These are phyloP conservation scores for Catharus bicknelli DNA, from an alignment of 2,113 vertebrate species.

Conservation along the genomic window DNA sequence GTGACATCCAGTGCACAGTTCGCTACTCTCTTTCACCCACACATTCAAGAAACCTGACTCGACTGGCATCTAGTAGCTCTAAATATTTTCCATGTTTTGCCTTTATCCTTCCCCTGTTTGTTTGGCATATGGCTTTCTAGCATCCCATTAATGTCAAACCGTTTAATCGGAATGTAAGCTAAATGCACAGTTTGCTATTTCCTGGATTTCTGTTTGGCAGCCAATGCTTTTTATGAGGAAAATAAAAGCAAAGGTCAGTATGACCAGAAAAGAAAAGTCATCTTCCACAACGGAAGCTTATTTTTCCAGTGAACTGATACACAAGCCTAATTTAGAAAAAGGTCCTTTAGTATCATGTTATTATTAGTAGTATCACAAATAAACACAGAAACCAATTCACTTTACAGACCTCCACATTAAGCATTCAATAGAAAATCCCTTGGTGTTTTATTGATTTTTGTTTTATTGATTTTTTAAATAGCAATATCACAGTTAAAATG, in stretches of 20 bases:
- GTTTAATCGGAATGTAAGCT: constrained; percentile 33
- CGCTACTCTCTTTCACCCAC: constrained; percentile 60
- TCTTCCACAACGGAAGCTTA: constrained; percentile 34
- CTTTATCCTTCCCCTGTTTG: constrained; percentile 10
- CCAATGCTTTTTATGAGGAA: constrained; percentile 46
- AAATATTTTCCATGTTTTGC: constrained; percentile 58
- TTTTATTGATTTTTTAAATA: constrained; percentile 64
- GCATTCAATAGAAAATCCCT: constrained; percentile 60
- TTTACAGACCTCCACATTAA: constrained; percentile 56
- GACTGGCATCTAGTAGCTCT: constrained; percentile 44
- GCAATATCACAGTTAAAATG: constrained; percentile 49
- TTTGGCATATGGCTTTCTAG: constrained; percentile 42
- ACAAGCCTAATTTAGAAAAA: constrained; percentile 55
- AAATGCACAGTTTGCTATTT: constrained; percentile 47
- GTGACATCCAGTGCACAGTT: constrained; percentile 32
- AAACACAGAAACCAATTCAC: constrained; percentile 66
- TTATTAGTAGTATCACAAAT: constrained; percentile 67
- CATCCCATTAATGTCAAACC: constrained; percentile 49
- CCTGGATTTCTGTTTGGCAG: constrained; percentile 47
- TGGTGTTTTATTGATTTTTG: constrained; percentile 54
- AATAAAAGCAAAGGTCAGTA: constrained; percentile 62
- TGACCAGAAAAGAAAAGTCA: constrained; percentile 52
- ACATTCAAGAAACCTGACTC: constrained; percentile 63
- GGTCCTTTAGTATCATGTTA: constrained; percentile 50
- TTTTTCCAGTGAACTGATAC: constrained; percentile 56